Base-by-base conservation (phyloP, 37 sponge, comb jelly and placozoan genomes). In the Chondrosia reniformis region DNA sequence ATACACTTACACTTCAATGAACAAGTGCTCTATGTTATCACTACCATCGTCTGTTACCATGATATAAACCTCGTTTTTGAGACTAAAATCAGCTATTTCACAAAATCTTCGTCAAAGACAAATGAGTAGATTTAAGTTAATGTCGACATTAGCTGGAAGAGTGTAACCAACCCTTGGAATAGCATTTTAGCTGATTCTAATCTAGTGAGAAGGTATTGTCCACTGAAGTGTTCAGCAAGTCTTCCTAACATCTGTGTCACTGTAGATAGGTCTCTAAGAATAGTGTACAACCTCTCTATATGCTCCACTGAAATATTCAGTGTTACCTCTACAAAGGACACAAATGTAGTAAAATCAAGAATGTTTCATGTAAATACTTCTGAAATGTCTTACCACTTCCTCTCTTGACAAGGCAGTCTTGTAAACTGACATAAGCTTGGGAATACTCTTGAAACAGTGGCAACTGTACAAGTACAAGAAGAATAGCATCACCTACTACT, bases 211-310 rank as follows among this genome's bases (percentile, higher is more conserved):
- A 88, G 91, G 21, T 54, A 57, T 4, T 71, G 74, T 7, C 81
- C 92, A 32, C 55, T 63, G 67, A 94, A 91, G 62, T 91, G 92
- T 19, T 94, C 92, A n/a, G 89, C 74, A 19, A 91, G 63, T 21
- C 91, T 49, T 3, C 92, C 91, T 5, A 91, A 40, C 27, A 85
- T 84, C 54, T 94, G 95, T 44, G 91, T 56, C 38, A 78, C 45
- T 33, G 89, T 82, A 0, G 89, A 75, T 37, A 94, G 80, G 78
- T 91, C 95, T 32, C 84, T 78, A 33, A 94, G 79, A 27, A 86
- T 87, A 21, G 84, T 81, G 37, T 91, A 81, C 1, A 94, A 82
- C 49, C 76, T 67, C 74, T 89, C 83, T 45, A 38, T 31, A 27
- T 79, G 34, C 38, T 83, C 37, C 6, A 12, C 52, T 8, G 9